Conservation (phyloP, 2,888 invertebrate genomes). For the Acronicta alni region DNA sequence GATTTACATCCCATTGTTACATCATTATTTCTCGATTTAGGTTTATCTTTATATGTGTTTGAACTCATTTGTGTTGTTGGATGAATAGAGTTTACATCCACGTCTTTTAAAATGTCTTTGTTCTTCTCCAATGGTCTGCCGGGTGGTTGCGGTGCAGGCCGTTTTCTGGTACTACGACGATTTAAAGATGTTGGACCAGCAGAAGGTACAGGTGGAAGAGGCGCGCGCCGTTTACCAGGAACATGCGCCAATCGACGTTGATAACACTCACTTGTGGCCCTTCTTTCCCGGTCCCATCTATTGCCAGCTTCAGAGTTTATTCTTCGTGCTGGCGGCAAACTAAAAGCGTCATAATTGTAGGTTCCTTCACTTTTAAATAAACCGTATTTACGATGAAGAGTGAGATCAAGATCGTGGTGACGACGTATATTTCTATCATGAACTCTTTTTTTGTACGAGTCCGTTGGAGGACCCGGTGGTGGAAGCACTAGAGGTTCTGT, state of each 20-base stretch:
- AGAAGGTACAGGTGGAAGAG: slow-evolving; percentile 89
- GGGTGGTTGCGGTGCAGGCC: slow-evolving; percentile 90
- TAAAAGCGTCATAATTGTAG: slow-evolving; percentile 79
- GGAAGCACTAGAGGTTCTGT: slow-evolving; percentile 79
- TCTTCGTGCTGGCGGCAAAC: slow-evolving; percentile 71
- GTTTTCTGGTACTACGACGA: slow-evolving; percentile 74
- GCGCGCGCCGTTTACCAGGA: slow-evolving; percentile 93
- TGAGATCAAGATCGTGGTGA: slow-evolving; percentile 90
- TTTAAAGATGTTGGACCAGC: slow-evolving; percentile 67
- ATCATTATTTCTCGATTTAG: slow-evolving; percentile 42
- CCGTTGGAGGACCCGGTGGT: slow-evolving; percentile 89
- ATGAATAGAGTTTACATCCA: slow-evolving; percentile 24
- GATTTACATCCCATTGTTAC: slow-evolving; percentile 63
- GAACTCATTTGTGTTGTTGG: slow-evolving; percentile 65
- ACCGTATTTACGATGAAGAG: slow-evolving; percentile 91
- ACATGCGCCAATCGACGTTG: slow-evolving; percentile 91
- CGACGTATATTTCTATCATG: slow-evolving; percentile 89
- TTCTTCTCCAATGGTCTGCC: slow-evolving; percentile 51
- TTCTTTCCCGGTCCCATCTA: slow-evolving; percentile 78
- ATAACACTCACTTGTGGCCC: slow-evolving; percentile 91
- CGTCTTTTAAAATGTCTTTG: slow-evolving; percentile 58
- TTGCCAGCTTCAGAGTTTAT: slow-evolving; percentile 46
- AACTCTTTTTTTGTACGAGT: slow-evolving; percentile 90
- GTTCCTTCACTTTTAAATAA: slow-evolving; percentile 71
- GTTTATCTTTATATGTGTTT: slow-evolving; percentile 44